These are phyloP conservation scores for Halichoeres trimaculatus DNA, from an alignment of 2,113 vertebrate genomes.

Conservation along the genomic window DNA sequence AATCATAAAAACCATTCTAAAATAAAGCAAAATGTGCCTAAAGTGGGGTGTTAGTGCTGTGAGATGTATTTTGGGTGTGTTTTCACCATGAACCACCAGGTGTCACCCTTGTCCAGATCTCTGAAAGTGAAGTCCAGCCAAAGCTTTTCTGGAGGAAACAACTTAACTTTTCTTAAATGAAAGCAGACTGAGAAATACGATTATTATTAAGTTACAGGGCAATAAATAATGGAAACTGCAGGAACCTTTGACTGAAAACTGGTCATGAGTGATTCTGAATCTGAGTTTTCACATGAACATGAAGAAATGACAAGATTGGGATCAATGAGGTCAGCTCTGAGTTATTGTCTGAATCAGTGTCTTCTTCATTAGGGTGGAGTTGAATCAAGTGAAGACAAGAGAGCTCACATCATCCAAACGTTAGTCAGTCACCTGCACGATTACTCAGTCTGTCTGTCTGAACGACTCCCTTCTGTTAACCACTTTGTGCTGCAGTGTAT, in stretches of 20 bases:
- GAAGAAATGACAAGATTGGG: background rate
- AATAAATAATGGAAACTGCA: constrained; percentile 3
- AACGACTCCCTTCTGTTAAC: background rate
- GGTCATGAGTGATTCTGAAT: no score
- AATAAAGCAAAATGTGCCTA: no score
- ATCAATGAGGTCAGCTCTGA: background rate
- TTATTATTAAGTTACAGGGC: background rate
- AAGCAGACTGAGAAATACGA: background rate
- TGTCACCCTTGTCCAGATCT: constrained; percentile 30
- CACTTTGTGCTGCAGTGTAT: background rate
- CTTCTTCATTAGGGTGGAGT: constrained; percentile 28
- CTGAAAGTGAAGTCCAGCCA: background rate
- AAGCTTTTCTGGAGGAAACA: background rate
- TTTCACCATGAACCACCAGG: constrained; percentile 30
- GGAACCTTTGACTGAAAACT: no score
- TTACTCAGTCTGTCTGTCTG: background rate
- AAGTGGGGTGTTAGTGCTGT: no score
- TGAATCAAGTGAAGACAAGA: constrained; percentile 31
- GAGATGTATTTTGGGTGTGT: background rate
- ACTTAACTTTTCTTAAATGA: constrained; percentile 1
- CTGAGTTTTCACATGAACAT: background rate
- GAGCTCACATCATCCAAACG: background rate
- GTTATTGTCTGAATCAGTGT: background rate
- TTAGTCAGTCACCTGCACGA: background rate
- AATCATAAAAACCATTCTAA: no score